These are phyloP conservation scores for Lasioglossum pauxillum DNA, from an alignment of 2,888 invertebrate genomes.

Conservation along the genomic window DNA sequence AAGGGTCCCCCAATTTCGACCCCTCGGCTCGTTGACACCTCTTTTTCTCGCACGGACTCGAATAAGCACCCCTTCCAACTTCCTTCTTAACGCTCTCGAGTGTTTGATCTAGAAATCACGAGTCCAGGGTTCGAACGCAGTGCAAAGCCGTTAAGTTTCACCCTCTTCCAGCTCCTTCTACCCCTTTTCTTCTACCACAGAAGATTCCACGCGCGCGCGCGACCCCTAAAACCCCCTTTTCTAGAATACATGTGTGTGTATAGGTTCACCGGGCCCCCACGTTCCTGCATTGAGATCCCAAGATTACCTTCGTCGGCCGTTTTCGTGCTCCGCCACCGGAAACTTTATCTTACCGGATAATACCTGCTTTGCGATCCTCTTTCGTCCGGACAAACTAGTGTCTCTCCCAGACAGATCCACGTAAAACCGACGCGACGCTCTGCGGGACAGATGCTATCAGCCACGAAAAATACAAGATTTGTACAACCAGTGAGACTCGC, in stretches of 20 bases:
- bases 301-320: conserved; percentile 63
- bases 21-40: conserved; percentile 68
- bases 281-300: conserved; percentile 63
- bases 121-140: conserved; percentile 54
- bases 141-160: conserved; percentile 74
- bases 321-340: conserved; percentile 71
- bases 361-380: conserved; percentile 66
- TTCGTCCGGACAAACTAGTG: conserved; percentile 53
- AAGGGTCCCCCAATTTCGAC: conserved; percentile 60
- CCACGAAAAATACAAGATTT: conserved; percentile 37
- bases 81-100: conserved; percentile 76
- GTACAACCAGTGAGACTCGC: conserved; percentile 17
- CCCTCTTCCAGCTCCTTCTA: conserved; percentile 52
- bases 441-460: conserved; percentile 45
- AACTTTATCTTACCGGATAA: conserved; percentile 75
- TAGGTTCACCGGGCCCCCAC: conserved; percentile 55
- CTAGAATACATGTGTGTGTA: neutral
- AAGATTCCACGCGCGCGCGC: conserved; percentile 22
- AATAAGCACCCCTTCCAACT: conserved; percentile 69
- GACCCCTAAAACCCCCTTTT: neutral
- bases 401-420: conserved; percentile 42
- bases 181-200: conserved; percentile 42
- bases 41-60: conserved; percentile 57
- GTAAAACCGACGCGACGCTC: conserved; percentile 39
- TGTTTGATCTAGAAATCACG: conserved; percentile 79